These are phyloP conservation scores for Drosophila pandora DNA, from an alignment of 1,140 invertebrate species.

Conservation along the genomic window DNA sequence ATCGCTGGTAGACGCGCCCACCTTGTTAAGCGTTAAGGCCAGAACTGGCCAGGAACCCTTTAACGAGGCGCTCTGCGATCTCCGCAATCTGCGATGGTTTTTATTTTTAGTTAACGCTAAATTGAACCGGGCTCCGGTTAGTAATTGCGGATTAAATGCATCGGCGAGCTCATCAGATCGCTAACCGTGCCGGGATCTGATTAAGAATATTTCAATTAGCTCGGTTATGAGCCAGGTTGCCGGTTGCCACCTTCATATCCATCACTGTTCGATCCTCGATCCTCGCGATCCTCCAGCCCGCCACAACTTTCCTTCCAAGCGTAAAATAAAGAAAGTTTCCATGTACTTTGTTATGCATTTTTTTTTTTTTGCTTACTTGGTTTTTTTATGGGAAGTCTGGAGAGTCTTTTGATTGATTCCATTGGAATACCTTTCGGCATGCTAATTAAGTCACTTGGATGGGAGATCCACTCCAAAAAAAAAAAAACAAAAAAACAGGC, in stretches of 20 bases:
- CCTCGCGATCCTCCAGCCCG: not conserved
- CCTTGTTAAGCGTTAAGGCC: slow-evolving; percentile 77
- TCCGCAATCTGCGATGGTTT: slow-evolving; percentile 50
- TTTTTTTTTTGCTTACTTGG: not conserved
- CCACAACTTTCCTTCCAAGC: slow-evolving; percentile 19
- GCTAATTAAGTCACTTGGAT: slow-evolving; percentile 77
- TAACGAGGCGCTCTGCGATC: slow-evolving; percentile 45
- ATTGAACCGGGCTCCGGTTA: slow-evolving; percentile 59
- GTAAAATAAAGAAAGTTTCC: slow-evolving; percentile 46
- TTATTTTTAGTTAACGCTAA: slow-evolving; percentile 76
- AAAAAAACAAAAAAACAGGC: not conserved
- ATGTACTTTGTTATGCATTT: slow-evolving; percentile 19
- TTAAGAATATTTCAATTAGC: slow-evolving; percentile 82
- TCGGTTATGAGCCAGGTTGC: slow-evolving; percentile 21
- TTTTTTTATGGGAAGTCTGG: not conserved
- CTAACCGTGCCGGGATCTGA: slow-evolving; percentile 67
- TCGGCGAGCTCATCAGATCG: slow-evolving; percentile 34
- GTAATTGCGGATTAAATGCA: slow-evolving; percentile 81
- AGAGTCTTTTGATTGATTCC: slow-evolving; percentile 62
- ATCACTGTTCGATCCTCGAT: slow-evolving; percentile 8
- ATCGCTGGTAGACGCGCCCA: slow-evolving; percentile 51
- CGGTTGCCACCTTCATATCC: slow-evolving; percentile 41
- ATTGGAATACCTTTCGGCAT: slow-evolving; percentile 58
- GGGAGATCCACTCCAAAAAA: not conserved
- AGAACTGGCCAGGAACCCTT: slow-evolving; percentile 24